Conservation (phyloP, 2,797 vertebrate species). For the Schizothorax lantsangensis region DNA sequence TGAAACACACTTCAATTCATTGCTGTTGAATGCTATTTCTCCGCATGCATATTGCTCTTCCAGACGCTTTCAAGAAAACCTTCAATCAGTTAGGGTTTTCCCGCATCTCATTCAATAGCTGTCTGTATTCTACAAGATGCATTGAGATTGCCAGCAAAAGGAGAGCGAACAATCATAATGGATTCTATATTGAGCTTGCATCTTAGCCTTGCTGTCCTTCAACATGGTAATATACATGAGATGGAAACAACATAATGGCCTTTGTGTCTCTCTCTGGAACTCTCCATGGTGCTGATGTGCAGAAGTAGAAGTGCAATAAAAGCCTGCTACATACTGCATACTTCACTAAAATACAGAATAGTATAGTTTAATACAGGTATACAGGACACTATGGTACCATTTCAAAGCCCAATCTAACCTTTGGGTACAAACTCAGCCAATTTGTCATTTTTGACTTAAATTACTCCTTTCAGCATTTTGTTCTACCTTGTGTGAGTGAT, state of each 20-base stretch:
- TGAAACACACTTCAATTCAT: not conserved
- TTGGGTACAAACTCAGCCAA: constrained; percentile 17
- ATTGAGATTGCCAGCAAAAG: not conserved
- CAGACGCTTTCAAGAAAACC: not conserved
- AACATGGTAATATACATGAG: constrained; percentile 17
- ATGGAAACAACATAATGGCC: constrained; percentile 15
- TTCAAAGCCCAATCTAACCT: constrained; percentile 3
- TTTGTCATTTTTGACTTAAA: constrained; percentile 38
- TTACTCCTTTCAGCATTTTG: constrained; percentile 50
- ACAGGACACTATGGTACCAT: not conserved
- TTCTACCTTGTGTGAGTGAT: constrained; percentile 6
- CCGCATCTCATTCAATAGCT: not conserved
- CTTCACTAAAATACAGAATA: not conserved
- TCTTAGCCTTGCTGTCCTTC: constrained; percentile 30
- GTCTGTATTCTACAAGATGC: not conserved
- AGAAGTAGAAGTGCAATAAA: constrained; percentile 25
- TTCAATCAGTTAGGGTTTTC: not conserved
- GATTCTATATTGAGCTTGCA: constrained; percentile 15
- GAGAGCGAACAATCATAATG: not conserved
- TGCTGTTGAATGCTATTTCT: not conserved
- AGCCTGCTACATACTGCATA: not conserved
- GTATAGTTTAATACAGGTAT: not conserved
- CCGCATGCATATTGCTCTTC: not conserved
- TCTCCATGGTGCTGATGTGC: constrained; percentile 41
- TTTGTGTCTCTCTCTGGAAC: not conserved